Base-by-base conservation (phyloP, 2,113 vertebrate species). In the Colinus virginianus region DNA sequence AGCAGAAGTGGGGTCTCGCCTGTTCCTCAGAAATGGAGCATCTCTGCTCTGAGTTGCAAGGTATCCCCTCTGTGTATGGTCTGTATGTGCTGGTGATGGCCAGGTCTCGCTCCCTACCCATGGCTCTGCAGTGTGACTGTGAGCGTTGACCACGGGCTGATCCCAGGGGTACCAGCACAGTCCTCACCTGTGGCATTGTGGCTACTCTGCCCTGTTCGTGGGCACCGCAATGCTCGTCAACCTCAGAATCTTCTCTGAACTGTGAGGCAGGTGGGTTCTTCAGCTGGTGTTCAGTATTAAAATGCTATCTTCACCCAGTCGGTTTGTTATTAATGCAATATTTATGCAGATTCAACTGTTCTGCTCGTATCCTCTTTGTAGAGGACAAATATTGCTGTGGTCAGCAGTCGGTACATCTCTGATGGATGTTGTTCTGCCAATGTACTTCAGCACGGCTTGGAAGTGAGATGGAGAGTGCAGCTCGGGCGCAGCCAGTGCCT, bases 341-440 rank as follows among this genome's bases (percentile, higher is more conserved):
- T 77, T 93, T 91, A 91, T 92, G 95, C 87, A 95, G 91, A 94
- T 96, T 70, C 15, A 48, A 86, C 64, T 80, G 85, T n/a, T 92
- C 88, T 72, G 79, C 77, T 93, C 4, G 0, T 81, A 74, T 94
- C 90, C 79, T 86, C 79, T 85, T 63, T 94, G 91, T 80, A 90
- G 90, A 90, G 93, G 91, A 83, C 90, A 91, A 88, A 91, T 83
- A 56, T 62, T 95, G 93, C 94, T 95, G 93, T 91, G 82, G 64
- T 95, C 96, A 94, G 96, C 91, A 96, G 81, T 94, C 4, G 1
- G 21, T 89, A 48, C 48, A 18, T 83, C 91, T 85, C 89, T 92
- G 90, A 91, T 90, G 85, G 82, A 90, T 92, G 77, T 64, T 95
- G 76, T 91, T 95, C 91, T 95, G 91, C 95, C 94, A 95, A 62